Percentiles rank a stretch among this genome's conserved stretches.
These are phyloP conservation scores for Clusia tigrina DNA, from an alignment of 2,888 invertebrate genomes.

Conservation along the genomic window DNA sequence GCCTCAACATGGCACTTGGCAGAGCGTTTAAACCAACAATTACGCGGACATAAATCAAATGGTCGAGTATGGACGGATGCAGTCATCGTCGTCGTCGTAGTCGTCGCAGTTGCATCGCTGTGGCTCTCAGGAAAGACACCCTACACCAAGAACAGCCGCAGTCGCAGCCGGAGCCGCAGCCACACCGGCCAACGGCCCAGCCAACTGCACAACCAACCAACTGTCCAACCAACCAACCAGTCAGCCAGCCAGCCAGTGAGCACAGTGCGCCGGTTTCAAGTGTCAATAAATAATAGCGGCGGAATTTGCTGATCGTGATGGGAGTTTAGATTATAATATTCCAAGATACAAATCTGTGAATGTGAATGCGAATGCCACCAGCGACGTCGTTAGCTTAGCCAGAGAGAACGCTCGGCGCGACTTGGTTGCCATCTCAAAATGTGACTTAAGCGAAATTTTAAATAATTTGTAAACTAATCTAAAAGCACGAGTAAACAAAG, in stretches of 20 bases:
- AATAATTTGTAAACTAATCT: not conserved
- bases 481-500: not conserved
- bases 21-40: constrained; percentile 64
- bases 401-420: not conserved
- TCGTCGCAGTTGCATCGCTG: no score
- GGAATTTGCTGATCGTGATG: constrained; percentile 57
- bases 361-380: not conserved
- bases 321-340: constrained; percentile 40
- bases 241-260: constrained; percentile 43
- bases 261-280: constrained; percentile 52
- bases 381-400: not conserved
- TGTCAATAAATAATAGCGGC: constrained; percentile 62
- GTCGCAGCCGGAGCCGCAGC: constrained; percentile 31
- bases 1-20: constrained; percentile 42
- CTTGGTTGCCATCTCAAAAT: no score
- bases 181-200: constrained; percentile 43
- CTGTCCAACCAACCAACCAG: constrained; percentile 13
- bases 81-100: no score
- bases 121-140: no score
- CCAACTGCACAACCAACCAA: constrained; percentile 40
- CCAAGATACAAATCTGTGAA: not conserved
- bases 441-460: not conserved
- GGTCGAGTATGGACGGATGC: constrained; percentile 47
- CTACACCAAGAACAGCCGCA: no score
- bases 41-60: constrained; percentile 64